phyloP scores from a whole-genome alignment of 37 sponge, comb jelly and placozoan species.

The Halisarca cf. caerulea region DNA sequence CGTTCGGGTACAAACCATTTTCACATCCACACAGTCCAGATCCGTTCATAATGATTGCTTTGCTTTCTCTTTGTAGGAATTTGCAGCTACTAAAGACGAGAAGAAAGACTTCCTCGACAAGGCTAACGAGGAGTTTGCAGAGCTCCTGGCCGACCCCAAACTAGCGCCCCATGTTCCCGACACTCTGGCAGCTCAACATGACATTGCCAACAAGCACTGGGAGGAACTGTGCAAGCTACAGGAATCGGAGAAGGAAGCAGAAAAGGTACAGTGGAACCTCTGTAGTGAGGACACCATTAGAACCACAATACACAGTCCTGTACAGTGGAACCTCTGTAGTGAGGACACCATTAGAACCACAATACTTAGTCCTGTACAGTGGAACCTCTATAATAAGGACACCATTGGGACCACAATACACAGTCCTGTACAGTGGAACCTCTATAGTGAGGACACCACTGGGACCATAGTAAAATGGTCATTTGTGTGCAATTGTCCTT shows the following conservation, averaged over 20 bases:
- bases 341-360: no score
- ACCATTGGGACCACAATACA: no score
- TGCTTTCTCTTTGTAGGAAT: background rate
- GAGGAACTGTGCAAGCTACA: constrained; percentile 24
- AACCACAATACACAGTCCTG: no score
- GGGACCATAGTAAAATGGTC: no score
- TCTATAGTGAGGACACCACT: no score
- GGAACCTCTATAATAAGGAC: no score
- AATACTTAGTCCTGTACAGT: no score
- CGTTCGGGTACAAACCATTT: background rate
- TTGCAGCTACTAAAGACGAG: constrained; percentile 3
- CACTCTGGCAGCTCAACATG: background rate
- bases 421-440: no score
- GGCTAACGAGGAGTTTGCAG: background rate
- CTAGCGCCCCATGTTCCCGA: background rate
- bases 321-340: no score
- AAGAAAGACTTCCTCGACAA: constrained; percentile 12
- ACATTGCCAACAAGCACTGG: constrained; percentile 21
- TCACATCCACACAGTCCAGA: no score
- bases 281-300: background rate
- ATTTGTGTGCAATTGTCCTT: no score
- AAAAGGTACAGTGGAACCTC: background rate
- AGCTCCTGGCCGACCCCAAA: background rate
- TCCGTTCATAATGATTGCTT: no score
- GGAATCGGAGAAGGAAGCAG: constrained; percentile 1